A percentile compares a stretch with the other conserved stretches of the same genome.
Evolutionary conservation across 2,113 vertebrate genomes (phyloP).

Genomic region (Plectropomus leopardus): DNA sequence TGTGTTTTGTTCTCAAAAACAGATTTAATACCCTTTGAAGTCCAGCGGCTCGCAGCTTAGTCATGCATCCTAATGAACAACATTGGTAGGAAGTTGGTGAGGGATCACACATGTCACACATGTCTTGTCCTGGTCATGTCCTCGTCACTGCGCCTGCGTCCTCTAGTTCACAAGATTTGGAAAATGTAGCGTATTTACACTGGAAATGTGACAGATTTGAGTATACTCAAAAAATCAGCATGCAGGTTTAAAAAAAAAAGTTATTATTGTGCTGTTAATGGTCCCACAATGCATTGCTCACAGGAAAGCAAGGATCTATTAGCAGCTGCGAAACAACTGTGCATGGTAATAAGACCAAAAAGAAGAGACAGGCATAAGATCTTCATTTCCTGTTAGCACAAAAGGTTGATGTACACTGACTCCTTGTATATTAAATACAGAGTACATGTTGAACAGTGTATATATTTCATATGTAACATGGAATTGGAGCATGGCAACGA

Average conservation of each 20-base stretch:
- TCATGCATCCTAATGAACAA: too few species aligned
- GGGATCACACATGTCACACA: too few species aligned
- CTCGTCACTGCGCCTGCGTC: not conserved
- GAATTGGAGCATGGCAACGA: not conserved
- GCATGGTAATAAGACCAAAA: too few species aligned
- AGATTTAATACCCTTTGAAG: too few species aligned
- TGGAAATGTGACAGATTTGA: not conserved
- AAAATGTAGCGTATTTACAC: not conserved
- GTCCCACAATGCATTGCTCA: too few species aligned
- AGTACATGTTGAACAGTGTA: not conserved
- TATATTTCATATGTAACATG: not conserved
- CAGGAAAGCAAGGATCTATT: too few species aligned
- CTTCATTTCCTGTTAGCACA: not conserved
- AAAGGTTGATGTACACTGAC: not conserved
- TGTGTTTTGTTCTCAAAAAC: too few species aligned
- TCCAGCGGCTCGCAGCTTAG: too few species aligned
- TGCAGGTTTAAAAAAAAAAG: not conserved
- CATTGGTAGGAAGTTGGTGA: not conserved
- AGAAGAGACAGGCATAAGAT: not conserved
- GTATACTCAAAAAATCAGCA: not conserved
- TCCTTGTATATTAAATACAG: not conserved
- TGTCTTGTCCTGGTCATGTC: too few species aligned
- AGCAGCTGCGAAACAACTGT: too few species aligned
- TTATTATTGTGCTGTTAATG: too few species aligned
- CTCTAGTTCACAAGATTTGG: not conserved